Base-by-base conservation (phyloP, 2,797 vertebrate genomes). In the Botia almorhae region DNA sequence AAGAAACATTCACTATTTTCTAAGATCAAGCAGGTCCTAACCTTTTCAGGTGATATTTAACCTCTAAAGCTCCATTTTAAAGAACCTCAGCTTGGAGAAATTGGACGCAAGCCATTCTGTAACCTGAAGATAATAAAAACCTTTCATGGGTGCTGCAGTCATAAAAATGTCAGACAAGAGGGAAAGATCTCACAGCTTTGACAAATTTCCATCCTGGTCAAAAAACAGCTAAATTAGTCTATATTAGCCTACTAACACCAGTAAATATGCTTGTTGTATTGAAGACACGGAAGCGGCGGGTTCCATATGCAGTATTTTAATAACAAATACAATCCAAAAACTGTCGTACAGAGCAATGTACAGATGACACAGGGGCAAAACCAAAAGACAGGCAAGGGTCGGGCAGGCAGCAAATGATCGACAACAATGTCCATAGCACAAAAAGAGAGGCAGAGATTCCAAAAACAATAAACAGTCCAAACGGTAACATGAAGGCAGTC, bases 61-160 rank as follows among this genome's bases (percentile, higher is more conserved):
- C 23, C 61, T 75, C 36, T 23, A 33, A 74, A 77, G 50, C 63
- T n/a, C 46, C 46, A 68, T 39, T 26, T 64, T 26, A 33, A 61
- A 67, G 60, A 81, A 7, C 12, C 29, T 78, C 43, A 51, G 33
- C 19, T 46, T 64, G 43, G 50, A 72, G 51, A 58, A 70, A 80
- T 61, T 74, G 48, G 82, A 67, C 76, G 70, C 75, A 84, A 84
- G 81, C 81, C 74, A 86, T 86, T 85, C 78, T 84, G 86, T 61
- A 78, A 69, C 76, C 55, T 70, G 46, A 63, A 82, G 87, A 91
- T 90, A 93, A 92, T 89, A 88, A 84, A 81, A 88, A 87, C 88
- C 90, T 90, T 92, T 93, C 89, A 93, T 86, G 87, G 86, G 85
- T 88, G 80, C 82, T 87, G 85, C 87, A 89, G 87, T 83, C 83